Percentiles rank a stretch among this genome's conserved stretches.
These are phyloP conservation scores for Carettochelys insculpta DNA, from an alignment of 2,113 vertebrate genomes.

Conservation along the genomic window DNA sequence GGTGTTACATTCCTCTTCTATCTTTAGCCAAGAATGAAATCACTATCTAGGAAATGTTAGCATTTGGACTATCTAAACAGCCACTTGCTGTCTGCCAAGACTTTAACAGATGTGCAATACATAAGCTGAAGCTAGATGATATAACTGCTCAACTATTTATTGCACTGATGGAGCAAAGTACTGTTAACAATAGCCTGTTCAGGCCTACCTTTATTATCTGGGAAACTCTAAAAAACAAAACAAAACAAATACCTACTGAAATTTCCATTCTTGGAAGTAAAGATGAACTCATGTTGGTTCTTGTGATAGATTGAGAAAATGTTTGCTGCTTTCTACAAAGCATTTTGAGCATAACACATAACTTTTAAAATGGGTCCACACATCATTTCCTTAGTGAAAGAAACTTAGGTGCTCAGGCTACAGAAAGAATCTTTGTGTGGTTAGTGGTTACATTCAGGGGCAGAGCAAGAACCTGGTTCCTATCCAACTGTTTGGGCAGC, in stretches of 20 bases:
- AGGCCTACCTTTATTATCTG: slow-evolving; percentile 54
- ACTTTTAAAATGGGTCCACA: slow-evolving; percentile 4
- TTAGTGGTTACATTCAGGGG: no score
- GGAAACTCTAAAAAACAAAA: slow-evolving; percentile 45
- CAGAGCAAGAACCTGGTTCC: no score
- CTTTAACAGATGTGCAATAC: slow-evolving; percentile 71
- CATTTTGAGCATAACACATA: not conserved
- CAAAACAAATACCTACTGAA: not conserved
- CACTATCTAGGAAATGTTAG: not conserved
- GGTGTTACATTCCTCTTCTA: not conserved
- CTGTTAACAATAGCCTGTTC: slow-evolving; percentile 76
- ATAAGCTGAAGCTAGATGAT: slow-evolving; percentile 68
- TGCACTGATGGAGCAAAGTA: slow-evolving; percentile 72
- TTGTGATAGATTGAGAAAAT: not conserved
- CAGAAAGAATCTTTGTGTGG: not conserved
- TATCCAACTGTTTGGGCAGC: no score
- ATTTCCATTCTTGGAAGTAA: slow-evolving; percentile 16
- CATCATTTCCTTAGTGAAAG: not conserved
- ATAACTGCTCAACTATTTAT: slow-evolving; percentile 74
- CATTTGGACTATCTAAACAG: not conserved
- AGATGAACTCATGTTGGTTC: not conserved
- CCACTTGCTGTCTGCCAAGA: slow-evolving; percentile 23
- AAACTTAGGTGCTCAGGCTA: not conserved
- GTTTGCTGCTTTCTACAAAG: slow-evolving; percentile 15
- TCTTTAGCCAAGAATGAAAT: not conserved